These are phyloP conservation scores for Drosophila flavopinicola DNA, from an alignment of 2,888 invertebrate genomes.

Conservation along the genomic window DNA sequence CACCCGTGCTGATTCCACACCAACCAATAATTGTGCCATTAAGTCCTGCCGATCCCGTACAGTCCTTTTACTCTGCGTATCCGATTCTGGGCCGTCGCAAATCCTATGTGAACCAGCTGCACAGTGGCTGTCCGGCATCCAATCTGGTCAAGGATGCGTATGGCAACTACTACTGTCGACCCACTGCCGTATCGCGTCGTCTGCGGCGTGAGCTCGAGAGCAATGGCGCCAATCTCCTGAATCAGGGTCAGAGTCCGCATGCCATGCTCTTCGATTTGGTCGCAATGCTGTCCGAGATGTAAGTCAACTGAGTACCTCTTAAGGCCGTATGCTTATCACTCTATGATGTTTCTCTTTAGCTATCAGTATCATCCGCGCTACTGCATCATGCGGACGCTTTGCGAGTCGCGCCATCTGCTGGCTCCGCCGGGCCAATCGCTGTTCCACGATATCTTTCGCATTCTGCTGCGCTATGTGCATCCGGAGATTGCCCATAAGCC, in stretches of 20 bases:
- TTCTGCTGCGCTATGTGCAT: slow-evolving; percentile 87
- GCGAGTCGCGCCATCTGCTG: slow-evolving; percentile 87
- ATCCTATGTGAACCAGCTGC: slow-evolving; percentile 34
- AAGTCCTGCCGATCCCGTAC: slow-evolving; percentile 63
- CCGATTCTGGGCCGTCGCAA: slow-evolving; percentile 55
- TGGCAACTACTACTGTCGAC: slow-evolving; percentile 62
- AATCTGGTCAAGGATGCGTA: slow-evolving; percentile 58
- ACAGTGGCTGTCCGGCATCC: slow-evolving; percentile 60
- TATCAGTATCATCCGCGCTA: slow-evolving; percentile 74
- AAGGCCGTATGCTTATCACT: not conserved
- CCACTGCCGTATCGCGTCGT: slow-evolving; percentile 37
- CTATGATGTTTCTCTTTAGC: slow-evolving; percentile 35
- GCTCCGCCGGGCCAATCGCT: slow-evolving; percentile 87
- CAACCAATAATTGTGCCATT: slow-evolving; percentile 58
- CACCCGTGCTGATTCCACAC: slow-evolving; percentile 10
- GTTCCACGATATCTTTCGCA: slow-evolving; percentile 88
- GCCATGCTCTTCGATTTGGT: slow-evolving; percentile 65
- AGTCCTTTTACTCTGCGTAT: slow-evolving; percentile 66
- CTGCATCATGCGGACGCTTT: slow-evolving; percentile 89
- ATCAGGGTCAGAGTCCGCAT: slow-evolving; percentile 47
- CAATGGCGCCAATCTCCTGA: slow-evolving; percentile 40
- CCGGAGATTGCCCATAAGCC: slow-evolving; percentile 69
- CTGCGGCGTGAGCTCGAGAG: slow-evolving; percentile 50
- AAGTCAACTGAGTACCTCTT: slow-evolving; percentile 16
- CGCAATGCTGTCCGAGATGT: slow-evolving; percentile 55